Evolutionary conservation across 2,113 vertebrate genomes (phyloP).

Genomic region (Pseudopodoces humilis): DNA sequence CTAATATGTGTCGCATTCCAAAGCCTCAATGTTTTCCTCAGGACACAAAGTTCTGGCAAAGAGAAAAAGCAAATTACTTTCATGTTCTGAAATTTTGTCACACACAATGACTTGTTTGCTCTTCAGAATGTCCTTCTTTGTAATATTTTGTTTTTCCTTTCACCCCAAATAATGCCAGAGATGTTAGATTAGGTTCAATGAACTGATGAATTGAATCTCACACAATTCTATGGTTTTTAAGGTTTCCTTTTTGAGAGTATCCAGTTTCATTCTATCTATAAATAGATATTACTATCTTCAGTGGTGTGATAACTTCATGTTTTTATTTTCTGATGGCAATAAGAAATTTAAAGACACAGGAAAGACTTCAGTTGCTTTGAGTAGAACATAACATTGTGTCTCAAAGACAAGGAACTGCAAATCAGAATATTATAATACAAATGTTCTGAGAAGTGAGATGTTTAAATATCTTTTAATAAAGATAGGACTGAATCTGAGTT

Average conservation of each 20-base stretch:
- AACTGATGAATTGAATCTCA: not conserved
- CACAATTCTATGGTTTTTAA: not conserved
- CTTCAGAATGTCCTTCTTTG: not conserved
- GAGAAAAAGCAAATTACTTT: constrained; percentile 27
- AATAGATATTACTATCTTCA: not conserved
- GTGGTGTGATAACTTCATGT: not conserved
- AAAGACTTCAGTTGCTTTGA: not conserved
- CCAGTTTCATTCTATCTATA: not conserved
- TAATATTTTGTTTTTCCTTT: not conserved
- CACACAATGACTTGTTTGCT: not conserved
- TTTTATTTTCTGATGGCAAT: not conserved
- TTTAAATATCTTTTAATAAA: not conserved
- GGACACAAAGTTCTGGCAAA: constrained; percentile 1
- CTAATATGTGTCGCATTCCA: constrained; percentile 3
- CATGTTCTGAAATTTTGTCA: not conserved
- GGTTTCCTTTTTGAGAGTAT: not conserved
- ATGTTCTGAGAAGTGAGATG: not conserved
- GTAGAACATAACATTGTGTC: rapidly evolving
- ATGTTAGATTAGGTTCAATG: not conserved
- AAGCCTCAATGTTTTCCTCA: not conserved
- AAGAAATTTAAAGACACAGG: not conserved
- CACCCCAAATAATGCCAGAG: not conserved
- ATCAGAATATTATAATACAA: not conserved
- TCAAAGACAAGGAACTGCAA: not conserved
- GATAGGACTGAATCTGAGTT: not conserved